These are phyloP conservation scores for Nettapus auritus DNA, from an alignment of 2,113 vertebrate genomes.

Conservation along the genomic window DNA sequence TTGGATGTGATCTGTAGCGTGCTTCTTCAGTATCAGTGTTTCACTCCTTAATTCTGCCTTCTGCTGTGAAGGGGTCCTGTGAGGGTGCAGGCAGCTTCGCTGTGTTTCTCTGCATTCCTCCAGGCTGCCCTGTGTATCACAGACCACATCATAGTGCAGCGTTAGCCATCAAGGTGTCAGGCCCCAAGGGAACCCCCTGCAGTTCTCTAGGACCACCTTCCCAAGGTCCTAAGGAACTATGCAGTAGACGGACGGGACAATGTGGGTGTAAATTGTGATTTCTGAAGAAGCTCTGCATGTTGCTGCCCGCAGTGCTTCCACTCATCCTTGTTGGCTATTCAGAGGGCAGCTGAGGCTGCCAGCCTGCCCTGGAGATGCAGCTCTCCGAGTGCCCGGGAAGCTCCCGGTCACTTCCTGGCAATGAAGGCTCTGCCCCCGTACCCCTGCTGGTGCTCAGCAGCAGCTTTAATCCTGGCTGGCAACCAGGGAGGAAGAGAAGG, in stretches of 20 bases:
- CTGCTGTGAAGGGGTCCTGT: too few relatives aligned
- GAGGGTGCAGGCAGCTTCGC: too few relatives aligned
- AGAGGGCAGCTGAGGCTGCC: background rate
- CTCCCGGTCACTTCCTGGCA: background rate
- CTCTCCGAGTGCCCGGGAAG: too few relatives aligned
- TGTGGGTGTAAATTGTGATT: too few relatives aligned
- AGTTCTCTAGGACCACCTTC: background rate
- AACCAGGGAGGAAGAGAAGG: background rate
- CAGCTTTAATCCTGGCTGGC: background rate
- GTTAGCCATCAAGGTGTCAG: background rate
- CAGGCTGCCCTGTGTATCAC: too few relatives aligned
- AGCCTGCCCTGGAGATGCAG: background rate
- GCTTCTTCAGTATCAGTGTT: background rate
- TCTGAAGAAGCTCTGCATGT: too few relatives aligned
- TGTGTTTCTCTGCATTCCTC: background rate
- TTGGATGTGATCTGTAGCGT: background rate
- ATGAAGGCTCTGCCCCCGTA: too few relatives aligned
- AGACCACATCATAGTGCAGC: too few relatives aligned
- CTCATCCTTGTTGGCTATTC: too few relatives aligned
- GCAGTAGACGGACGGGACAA: too few relatives aligned
- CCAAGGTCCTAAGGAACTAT: background rate
- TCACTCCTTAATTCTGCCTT: background rate
- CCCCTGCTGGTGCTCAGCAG: too few relatives aligned
- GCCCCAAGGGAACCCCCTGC: background rate
- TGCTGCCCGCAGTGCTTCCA: too few relatives aligned